Percentiles rank a stretch among this genome's conserved stretches.
phyloP scores from a whole-genome alignment of 1,140 invertebrate species.

The Meloidogyne exigua region DNA sequence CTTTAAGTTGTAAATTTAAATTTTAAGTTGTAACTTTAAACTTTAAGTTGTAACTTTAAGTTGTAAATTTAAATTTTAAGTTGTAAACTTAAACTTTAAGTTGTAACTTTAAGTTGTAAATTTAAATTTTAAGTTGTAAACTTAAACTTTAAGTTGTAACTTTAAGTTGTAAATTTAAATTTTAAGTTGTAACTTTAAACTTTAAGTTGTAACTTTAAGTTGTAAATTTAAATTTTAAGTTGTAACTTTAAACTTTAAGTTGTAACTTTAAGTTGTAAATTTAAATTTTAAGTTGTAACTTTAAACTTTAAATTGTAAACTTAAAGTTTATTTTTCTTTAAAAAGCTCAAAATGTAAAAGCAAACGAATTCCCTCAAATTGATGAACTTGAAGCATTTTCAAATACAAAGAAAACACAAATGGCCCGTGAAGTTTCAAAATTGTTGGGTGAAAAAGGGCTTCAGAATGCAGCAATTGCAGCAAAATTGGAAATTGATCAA shows the following conservation, averaged over 20 bases:
- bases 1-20: too few species aligned
- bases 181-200: neutral
- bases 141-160: too few species aligned
- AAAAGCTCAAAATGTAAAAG: neutral
- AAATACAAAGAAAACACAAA: slow-evolving; percentile 24
- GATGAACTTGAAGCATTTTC: slow-evolving; percentile 28
- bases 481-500: slow-evolving; percentile 43
- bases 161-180: too few species aligned
- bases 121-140: too few species aligned
- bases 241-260: too few species aligned
- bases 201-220: too few species aligned
- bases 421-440: slow-evolving; percentile 13
- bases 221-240: neutral
- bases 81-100: neutral
- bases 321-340: neutral
- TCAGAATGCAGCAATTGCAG: slow-evolving; percentile 31
- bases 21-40: too few species aligned
- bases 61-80: too few species aligned
- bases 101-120: too few species aligned
- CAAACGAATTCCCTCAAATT: slow-evolving; percentile 15
- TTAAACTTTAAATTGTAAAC: too few species aligned
- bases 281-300: too few species aligned
- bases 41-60: neutral
- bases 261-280: too few species aligned
- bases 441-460: slow-evolving; percentile 38